Base-by-base conservation (phyloP, 2,888 invertebrate genomes). In the Parascotia fuliginaria region DNA sequence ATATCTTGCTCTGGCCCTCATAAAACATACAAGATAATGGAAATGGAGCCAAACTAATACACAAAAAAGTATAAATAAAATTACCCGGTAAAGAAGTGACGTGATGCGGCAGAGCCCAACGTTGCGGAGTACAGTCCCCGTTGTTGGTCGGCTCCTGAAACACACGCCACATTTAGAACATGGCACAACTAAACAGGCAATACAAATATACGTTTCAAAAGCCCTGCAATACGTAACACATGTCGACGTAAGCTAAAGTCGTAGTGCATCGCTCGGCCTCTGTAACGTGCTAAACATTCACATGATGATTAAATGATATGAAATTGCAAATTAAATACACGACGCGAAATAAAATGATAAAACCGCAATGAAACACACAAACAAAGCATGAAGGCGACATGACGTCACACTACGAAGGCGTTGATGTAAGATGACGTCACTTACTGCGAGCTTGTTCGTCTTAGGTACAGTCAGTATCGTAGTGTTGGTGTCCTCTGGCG, bases 401-500 rank as follows among this genome's bases (percentile, higher is more conserved):
- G 71, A 68, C 65, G 63, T 57, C 56, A 60, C 55, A 60, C 61
- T 67, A 67, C 57, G 55, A 65, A 60, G 68, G 58, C 57, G 65
- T 48, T 65, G 67, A 67, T 63, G 58, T 64, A 59, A 57, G 59
- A 55, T 62, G 69, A 65, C 65, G 65, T 29, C 55, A 89, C 86
- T 87, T 86, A 87, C 89, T 64, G 82, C 66, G 64, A 70, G 75
- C 70, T 74, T 75, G 77, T 58, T 64, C 63, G 73, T 65, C 68
- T 82, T 94, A 62, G 95, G 89, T 47, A 94, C 94, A 67, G 94
- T 94, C 69, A 95, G 91, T 72, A 95, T 94, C 60, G 94, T 94
- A 65, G 95, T 94, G 71, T 93, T 93, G 63, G 95, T 94, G 86
- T 96, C 96, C 81, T 96, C 96, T 16, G 96, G 96, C 29, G 96